phyloP scores from a whole-genome alignment of 2,888 invertebrate genomes.

The Eupithecia pulchellata region DNA sequence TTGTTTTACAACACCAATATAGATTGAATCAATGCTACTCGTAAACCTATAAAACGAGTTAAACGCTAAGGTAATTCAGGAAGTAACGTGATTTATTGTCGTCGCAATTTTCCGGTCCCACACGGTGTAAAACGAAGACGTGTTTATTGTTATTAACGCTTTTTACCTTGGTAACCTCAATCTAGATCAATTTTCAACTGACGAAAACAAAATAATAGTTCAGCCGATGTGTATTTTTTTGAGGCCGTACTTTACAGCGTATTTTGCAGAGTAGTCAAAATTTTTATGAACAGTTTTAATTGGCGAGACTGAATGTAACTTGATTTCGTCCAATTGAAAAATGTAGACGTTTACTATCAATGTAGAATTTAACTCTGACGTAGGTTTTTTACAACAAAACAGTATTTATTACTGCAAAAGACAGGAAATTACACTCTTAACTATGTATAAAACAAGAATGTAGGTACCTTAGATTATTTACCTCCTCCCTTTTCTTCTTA shows the following conservation, averaged over 20 bases:
- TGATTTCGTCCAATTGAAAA: too few species aligned
- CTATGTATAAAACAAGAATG: too few species aligned
- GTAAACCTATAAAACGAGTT: conserved; percentile 1
- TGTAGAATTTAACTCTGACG: too few species aligned
- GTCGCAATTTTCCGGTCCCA: conserved; percentile 29
- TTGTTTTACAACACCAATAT: neutral
- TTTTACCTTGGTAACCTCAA: conserved; percentile 10
- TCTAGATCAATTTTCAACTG: neutral
- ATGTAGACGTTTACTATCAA: too few species aligned
- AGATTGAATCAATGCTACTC: conserved; percentile 3
- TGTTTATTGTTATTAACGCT: conserved; percentile 15
- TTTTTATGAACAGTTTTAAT: neutral
- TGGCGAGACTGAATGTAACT: too few species aligned
- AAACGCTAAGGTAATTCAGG: conserved; percentile 22
- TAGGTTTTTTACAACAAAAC: too few species aligned
- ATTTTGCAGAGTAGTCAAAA: neutral
- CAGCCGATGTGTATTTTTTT: neutral
- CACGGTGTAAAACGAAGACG: conserved; percentile 20
- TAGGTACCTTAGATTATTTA: too few species aligned
- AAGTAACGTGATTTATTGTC: conserved; percentile 24
- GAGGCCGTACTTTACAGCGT: neutral
- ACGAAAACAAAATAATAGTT: neutral
- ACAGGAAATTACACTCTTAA: too few species aligned
- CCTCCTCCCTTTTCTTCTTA: too few species aligned
- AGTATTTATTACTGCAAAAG: too few species aligned